Percentiles rank a stretch among this genome's conserved stretches.
phyloP scores from a whole-genome alignment of 2,113 vertebrate species.

The Dasyornis broadbenti region DNA sequence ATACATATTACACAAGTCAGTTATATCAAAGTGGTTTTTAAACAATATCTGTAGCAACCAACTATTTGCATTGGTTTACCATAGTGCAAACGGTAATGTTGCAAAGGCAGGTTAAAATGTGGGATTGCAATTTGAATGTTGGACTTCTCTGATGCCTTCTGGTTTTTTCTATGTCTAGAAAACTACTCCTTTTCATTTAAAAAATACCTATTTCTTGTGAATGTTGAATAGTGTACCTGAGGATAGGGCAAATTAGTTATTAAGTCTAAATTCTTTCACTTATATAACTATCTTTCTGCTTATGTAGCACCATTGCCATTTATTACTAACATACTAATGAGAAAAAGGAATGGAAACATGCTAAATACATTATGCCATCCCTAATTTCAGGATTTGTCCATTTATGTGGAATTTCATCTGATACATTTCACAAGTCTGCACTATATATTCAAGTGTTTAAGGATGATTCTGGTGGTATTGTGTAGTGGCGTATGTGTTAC shows the following conservation, averaged over 20 bases:
- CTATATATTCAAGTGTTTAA: slow-evolving; percentile 87
- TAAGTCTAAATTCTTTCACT: slow-evolving; percentile 21
- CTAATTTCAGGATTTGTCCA: slow-evolving; percentile 49
- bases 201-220: slow-evolving; percentile 54
- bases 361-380: slow-evolving; percentile 42
- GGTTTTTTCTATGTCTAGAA: slow-evolving; percentile 18
- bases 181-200: slow-evolving; percentile 42
- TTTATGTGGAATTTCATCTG: slow-evolving; percentile 78
- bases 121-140: slow-evolving; percentile 52
- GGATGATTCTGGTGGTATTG: slow-evolving; percentile 72
- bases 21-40: slow-evolving; percentile 87
- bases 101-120: slow-evolving; percentile 75
- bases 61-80: slow-evolving; percentile 85
- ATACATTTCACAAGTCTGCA: slow-evolving; percentile 77
- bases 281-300: slow-evolving; percentile 24
- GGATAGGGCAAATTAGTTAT: slow-evolving; percentile 29
- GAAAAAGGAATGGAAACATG: slow-evolving; percentile 61
- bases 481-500: slow-evolving; percentile 62
- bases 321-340: slow-evolving; percentile 55
- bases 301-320: slow-evolving; percentile 73
- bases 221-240: slow-evolving; percentile 59
- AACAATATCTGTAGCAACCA: slow-evolving; percentile 91
- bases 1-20: slow-evolving; percentile 92
- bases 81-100: slow-evolving; percentile 89
- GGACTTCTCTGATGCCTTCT: slow-evolving; percentile 55